Base-by-base conservation (phyloP, 1,140 invertebrate species). In the Aphaenogaster floridana region DNA sequence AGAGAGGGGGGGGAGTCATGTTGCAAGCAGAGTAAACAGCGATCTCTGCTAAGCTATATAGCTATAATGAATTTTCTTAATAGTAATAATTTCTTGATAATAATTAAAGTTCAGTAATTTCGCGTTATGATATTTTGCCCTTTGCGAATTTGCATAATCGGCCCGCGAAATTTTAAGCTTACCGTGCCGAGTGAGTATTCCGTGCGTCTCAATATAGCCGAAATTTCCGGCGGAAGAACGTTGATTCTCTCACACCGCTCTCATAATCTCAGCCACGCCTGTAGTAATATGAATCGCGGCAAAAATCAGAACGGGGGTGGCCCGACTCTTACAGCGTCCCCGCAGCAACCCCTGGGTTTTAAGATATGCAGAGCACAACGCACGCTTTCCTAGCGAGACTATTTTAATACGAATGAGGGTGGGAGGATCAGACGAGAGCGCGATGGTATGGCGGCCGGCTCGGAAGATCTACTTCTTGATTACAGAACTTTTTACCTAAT, bases 381-480 rank as follows among this genome's bases (percentile, higher is more conserved):
- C 90, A 92, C 93, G 93, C 91, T 93, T 92, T 92, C 92, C 92
- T 92, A 92, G 92, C 89, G 93, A 92, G 93, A 93, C 93, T 93
- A 93, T 94, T 94, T 94, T 94, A 94, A 94, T 93, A 93, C 93
- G 93, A 91, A 92, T 85, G 92, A 94, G 91, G 86, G 87, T 71
- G 86, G 61, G 80, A 79, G 77, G 81, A 85, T 78, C 77, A 88
- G 88, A 84, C 42, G 86, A 72, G 50, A 71, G 77, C 64, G 78
- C 61, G 74, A 76, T 88, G 89, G 88, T 71, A 79, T 61, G 86
- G 68, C 81, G 88, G 85, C 84, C 92, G 90, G 90, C 91, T 92
- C 91, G 76, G 90, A 93, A 94, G 93, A 94, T 94, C 93, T 94
- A 95, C 94, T 95, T 93, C 93, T 92, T 94, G 93, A 94, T 94